These are phyloP conservation scores for Carollia perspicillata DNA, from an alignment of 2,113 vertebrate genomes.

Conservation along the genomic window DNA sequence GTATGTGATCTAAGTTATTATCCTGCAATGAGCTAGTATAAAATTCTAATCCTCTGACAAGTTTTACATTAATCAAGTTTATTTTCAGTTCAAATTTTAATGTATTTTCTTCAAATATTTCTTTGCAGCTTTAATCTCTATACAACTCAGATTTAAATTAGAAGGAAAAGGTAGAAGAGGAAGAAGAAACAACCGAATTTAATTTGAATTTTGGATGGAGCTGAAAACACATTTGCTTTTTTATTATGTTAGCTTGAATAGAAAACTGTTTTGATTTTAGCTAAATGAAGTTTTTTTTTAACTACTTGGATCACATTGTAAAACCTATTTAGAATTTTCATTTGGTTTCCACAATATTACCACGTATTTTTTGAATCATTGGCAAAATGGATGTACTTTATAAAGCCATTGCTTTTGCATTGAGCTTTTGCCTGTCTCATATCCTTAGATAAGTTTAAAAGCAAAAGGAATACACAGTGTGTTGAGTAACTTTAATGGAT, in stretches of 20 bases:
- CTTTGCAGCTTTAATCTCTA: not conserved
- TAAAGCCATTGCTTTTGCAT: constrained; percentile 13
- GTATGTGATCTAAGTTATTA: not conserved
- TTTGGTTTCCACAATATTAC: not conserved
- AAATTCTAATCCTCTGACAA: not conserved
- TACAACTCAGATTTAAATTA: not conserved
- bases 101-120: not conserved
- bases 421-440: constrained; percentile 24
- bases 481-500: constrained; percentile 37
- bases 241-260: not conserved
- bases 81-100: not conserved
- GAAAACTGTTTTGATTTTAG: constrained; percentile 36
- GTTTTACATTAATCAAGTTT: not conserved
- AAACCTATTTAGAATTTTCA: constrained; percentile 48
- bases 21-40: not conserved
- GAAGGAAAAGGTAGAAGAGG: not conserved
- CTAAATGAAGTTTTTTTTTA: not conserved
- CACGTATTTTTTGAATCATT: not conserved
- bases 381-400: constrained; percentile 20
- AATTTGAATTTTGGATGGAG: not conserved
- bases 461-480: not conserved
- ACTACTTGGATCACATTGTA: not conserved
- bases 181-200: not conserved
- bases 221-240: constrained; percentile 21
- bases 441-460: constrained; percentile 43